Percentiles rank a stretch among this genome's conserved stretches.
These are phyloP conservation scores for Penaeus monodon DNA, from an alignment of 2,888 invertebrate genomes.

Conservation along the genomic window DNA sequence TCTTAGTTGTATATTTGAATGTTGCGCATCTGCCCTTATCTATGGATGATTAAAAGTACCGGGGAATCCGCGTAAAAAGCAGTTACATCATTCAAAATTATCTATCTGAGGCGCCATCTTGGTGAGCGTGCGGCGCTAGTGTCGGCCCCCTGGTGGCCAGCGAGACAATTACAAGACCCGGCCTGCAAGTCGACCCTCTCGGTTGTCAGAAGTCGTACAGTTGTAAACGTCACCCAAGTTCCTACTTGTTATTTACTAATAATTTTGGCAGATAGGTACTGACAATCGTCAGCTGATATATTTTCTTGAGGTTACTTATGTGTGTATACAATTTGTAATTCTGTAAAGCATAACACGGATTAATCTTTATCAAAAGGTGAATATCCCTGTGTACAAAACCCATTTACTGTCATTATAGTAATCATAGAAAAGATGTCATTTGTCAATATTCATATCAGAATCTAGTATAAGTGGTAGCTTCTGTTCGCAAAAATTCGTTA, in stretches of 20 bases:
- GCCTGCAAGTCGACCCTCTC: constrained; percentile 33
- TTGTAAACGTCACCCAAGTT: constrained; percentile 23
- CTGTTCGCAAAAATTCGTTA: constrained; percentile 34
- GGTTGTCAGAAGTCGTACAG: constrained; percentile 23
- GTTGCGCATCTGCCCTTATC: constrained; percentile 15
- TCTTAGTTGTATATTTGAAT: background rate
- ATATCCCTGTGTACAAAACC: no score
- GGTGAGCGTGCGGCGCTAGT: constrained; percentile 35
- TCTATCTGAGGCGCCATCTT: constrained; percentile 32
- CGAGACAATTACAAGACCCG: constrained; percentile 31
- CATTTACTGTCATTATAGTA: constrained; percentile 18
- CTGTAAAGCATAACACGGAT: no score
- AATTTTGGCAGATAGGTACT: constrained; percentile 17
- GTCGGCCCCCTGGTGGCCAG: constrained; percentile 33
- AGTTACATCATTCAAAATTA: constrained; percentile 31
- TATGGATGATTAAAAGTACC: background rate
- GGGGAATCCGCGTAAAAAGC: constrained; percentile 13
- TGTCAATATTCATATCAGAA: constrained; percentile 31
- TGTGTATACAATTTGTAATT: no score
- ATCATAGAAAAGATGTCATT: background rate
- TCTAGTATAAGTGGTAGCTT: constrained; percentile 15
- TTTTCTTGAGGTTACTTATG: background rate
- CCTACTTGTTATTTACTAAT: constrained; percentile 30
- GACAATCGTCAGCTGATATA: background rate
- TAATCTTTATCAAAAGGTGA: no score